These are phyloP conservation scores for Zygothrica quintamaculata DNA, from an alignment of 2,888 invertebrate species.

Conservation along the genomic window DNA sequence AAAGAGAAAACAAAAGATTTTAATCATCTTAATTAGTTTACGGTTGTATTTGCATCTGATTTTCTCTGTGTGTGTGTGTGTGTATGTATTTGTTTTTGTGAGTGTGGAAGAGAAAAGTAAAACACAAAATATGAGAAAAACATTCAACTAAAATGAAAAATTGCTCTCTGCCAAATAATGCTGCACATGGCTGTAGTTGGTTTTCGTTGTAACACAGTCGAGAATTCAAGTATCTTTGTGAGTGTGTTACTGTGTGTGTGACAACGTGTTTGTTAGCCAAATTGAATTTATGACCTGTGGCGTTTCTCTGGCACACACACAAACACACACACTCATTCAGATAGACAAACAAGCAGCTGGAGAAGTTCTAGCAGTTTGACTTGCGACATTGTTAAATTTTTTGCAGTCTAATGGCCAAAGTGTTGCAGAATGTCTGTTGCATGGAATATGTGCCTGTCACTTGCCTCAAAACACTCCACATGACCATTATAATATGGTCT, in stretches of 20 bases:
- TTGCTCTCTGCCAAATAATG: conserved; percentile 51
- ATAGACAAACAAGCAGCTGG: conserved; percentile 15
- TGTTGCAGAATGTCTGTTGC: conserved; percentile 50
- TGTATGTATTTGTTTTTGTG: no score
- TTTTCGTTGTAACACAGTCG: conserved; percentile 28
- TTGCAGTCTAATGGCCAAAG: conserved; percentile 70
- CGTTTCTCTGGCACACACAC: conserved; percentile 41
- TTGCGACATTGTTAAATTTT: conserved; percentile 73
- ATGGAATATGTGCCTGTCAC: conserved; percentile 55
- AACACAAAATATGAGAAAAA: conserved; percentile 21
- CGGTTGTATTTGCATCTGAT: conserved; percentile 39
- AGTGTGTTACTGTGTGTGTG: conserved; percentile 23
- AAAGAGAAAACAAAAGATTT: conserved; percentile 49
- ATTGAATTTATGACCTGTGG: conserved; percentile 81
- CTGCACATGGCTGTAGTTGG: conserved; percentile 45
- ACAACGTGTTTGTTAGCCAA: conserved; percentile 70
- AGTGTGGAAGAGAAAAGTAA: neutral
- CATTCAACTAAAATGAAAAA: conserved; percentile 48
- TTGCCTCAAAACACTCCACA: conserved; percentile 28
- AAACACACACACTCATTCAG: neutral
- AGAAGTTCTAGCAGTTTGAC: conserved; percentile 37
- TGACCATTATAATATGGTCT: conserved; percentile 48
- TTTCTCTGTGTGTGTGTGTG: neutral
- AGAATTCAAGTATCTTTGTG: conserved; percentile 16
- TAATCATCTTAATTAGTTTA: conserved; percentile 77